A percentile compares a stretch with the other conserved stretches of the same genome.
Conservation (phyloP, 2,797 vertebrate genomes). For the Neoniphon sammara region DNA sequence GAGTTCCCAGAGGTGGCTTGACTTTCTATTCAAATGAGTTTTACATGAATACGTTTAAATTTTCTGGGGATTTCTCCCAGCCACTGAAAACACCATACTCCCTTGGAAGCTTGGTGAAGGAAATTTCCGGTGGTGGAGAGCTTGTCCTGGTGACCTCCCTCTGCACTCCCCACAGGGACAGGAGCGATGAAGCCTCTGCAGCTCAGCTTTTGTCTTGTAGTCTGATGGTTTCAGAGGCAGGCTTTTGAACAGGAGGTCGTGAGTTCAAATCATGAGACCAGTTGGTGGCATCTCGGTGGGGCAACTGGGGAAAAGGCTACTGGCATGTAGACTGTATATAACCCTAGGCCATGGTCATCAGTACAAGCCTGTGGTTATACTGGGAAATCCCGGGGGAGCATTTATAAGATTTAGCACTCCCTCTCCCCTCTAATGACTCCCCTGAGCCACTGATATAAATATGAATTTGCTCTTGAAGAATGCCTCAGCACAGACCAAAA, state of each 20-base stretch:
- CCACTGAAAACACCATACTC: conserved; percentile 48
- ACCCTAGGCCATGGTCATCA: neutral
- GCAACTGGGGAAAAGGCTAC: neutral
- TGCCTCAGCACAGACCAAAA: neutral
- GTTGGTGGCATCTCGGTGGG: neutral
- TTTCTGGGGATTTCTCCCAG: conserved; percentile 5
- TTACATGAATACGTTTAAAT: conserved; percentile 33
- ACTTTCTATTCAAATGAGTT: conserved; percentile 34
- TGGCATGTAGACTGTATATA: neutral
- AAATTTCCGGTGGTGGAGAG: conserved; percentile 53
- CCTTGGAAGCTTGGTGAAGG: conserved; percentile 34
- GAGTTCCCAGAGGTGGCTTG: conserved; percentile 1
- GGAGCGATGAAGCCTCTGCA: conserved; percentile 26
- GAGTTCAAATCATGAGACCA: neutral
- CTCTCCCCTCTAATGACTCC: neutral
- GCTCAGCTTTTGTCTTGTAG: conserved; percentile 10
- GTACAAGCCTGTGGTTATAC: neutral
- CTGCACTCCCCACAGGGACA: conserved; percentile 46
- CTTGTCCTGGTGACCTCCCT: conserved; percentile 53
- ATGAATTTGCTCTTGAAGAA: conserved; percentile 8
- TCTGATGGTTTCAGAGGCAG: neutral
- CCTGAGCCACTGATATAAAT: conserved; percentile 4
- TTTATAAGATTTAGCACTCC: conserved; percentile 12
- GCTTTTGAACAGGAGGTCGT: neutral
- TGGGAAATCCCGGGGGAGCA: neutral